Conservation (phyloP, 2,888 invertebrate species). For the Sminthurides aquaticus region DNA sequence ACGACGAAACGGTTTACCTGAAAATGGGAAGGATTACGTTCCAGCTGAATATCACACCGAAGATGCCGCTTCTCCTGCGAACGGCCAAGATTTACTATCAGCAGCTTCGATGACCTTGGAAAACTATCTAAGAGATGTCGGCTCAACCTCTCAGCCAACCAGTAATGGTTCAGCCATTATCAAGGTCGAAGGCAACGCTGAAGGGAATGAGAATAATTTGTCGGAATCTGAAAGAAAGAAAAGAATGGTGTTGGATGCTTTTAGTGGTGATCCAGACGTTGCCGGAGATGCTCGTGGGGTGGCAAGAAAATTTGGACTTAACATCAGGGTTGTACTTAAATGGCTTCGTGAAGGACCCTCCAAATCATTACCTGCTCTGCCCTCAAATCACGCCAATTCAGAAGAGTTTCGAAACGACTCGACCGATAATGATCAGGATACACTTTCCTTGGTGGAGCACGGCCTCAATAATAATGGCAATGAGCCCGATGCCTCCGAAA, state of each 20-base stretch:
- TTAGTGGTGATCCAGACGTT: constrained; percentile 33
- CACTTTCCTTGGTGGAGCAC: not conserved
- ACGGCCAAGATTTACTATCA: constrained; percentile 6
- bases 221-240: constrained; percentile 16
- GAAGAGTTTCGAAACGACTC: not conserved
- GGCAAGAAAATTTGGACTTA: constrained; percentile 40
- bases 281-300: constrained; percentile 40
- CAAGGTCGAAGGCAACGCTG: not conserved
- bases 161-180: too few species aligned
- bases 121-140: constrained; percentile 15
- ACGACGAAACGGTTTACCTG: not conserved
- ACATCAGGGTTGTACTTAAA: constrained; percentile 38
- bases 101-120: constrained; percentile 17
- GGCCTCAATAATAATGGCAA: not conserved
- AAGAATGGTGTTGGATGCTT: constrained; percentile 34
- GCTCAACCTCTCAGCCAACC: constrained; percentile 2
- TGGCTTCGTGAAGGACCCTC: constrained; percentile 37
- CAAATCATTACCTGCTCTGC: constrained; percentile 22
- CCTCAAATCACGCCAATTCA: not conserved
- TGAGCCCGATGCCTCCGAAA: not conserved
- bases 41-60: not conserved
- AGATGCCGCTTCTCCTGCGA: not conserved
- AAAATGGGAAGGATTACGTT: not conserved
- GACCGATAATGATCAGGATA: not conserved
- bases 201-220: not conserved